Evolutionary conservation across 23 tunicate genomes (phyloP), one percentile per base, ranked within the genome.

Genomic region (Ciona savignyi): DNA sequence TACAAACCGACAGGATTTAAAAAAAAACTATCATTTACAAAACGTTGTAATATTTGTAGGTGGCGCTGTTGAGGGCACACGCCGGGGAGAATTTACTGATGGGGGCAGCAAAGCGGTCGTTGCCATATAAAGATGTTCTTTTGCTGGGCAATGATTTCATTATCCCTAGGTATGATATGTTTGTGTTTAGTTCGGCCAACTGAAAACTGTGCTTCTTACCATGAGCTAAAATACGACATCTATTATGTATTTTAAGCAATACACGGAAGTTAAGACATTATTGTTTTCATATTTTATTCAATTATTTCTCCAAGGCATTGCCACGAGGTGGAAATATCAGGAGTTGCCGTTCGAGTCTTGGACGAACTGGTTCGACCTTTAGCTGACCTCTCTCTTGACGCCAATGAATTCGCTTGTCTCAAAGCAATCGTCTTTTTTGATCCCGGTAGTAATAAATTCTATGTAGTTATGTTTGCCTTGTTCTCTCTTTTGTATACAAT

Each of bases 381-480:
- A 32, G 70, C 60, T 35, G 88, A 93, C 33, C 75, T 93, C 30
- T 71, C 33, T 21, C 79, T 93, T 15, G 98, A 93, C 73, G 95
- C 86, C 33, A 84, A 56, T 4, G 98, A 93, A 78, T 93, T 72
- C 48, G 82, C 85, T 25, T 81, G 88, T 62, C 66, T 93, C 31
- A 86, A 86, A 87, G 98, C 98, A 2, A 82, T 93, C 1, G 81
- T 93, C 64, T 93, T 93, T 60, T 93, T 93, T 74, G 89, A 93
- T 70, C 85, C 87, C 60, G 80, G 95, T 86, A 74, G 23, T 60
- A 27, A 25, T 3, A 2, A 61, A 61, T 1, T 23, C 24, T n/a
- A n/a, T n/a, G n/a, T n/a, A n/a, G n/a, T n/a, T n/a, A n/a, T n/a
- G n/a, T n/a, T n/a, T n/a, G n/a, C n/a, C n/a, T n/a, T n/a, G n/a